These are phyloP conservation scores for Oncopodura yosiiana DNA, from an alignment of 1,140 invertebrate genomes.

Conservation along the genomic window DNA sequence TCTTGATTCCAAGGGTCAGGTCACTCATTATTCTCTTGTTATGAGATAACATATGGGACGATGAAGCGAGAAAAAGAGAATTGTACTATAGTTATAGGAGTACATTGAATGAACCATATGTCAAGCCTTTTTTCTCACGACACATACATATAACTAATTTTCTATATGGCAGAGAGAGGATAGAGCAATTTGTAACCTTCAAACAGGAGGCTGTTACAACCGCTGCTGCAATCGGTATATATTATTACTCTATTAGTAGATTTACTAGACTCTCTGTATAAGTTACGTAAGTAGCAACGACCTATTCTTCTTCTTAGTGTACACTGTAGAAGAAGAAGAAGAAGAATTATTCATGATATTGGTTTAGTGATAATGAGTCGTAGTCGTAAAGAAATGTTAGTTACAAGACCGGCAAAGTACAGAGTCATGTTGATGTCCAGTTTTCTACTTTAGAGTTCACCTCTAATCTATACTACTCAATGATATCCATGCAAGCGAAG, in stretches of 20 bases:
- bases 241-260: conserved; percentile 1
- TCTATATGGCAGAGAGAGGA: conserved; percentile 8
- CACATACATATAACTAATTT: conserved; percentile 11
- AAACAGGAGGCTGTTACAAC: conserved; percentile 6
- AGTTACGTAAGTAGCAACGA: no score
- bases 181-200: conserved; percentile 14
- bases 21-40: conserved; percentile 16
- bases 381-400: not conserved
- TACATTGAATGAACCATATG: conserved; percentile 9
- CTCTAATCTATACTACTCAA: no score
- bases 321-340: no score
- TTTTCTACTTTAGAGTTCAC: conserved; percentile 8
- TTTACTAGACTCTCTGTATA: no score
- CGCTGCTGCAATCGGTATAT: conserved; percentile 4
- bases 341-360: conserved; percentile 15
- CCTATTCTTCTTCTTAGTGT: not conserved
- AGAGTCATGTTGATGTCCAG: conserved; percentile 20
- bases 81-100: no score
- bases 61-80: no score
- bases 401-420: conserved; percentile 12
- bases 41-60: conserved; percentile 12
- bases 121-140: conserved; percentile 8
- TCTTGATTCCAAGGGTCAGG: conserved; percentile 18
- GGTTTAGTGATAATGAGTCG: conserved; percentile 10
- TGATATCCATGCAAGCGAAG: not conserved